phyloP scores from a whole-genome alignment of 2,888 invertebrate genomes.

The Drosophila buzzatii region DNA sequence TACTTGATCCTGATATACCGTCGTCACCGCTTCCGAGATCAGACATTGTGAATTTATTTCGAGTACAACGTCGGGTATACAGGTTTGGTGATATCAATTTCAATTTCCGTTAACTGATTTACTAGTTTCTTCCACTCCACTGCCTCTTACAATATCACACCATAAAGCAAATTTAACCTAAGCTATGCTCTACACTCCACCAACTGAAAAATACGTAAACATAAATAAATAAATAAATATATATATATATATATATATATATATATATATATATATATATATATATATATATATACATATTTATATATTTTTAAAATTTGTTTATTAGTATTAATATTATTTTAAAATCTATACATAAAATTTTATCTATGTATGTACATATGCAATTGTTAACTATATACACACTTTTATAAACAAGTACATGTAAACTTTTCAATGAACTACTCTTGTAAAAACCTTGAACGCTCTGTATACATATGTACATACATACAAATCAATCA shows the following conservation, averaged over 20 bases:
- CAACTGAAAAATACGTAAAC: constrained; percentile 15
- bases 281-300: background rate
- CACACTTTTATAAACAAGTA: constrained; percentile 2
- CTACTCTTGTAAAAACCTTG: constrained; percentile 53
- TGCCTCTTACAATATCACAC: constrained; percentile 11
- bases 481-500: background rate
- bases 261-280: background rate
- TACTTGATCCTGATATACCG: constrained; percentile 92
- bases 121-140: background rate
- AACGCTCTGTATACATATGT: constrained; percentile 40
- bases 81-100: background rate
- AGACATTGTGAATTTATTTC: constrained; percentile 87
- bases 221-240: background rate
- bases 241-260: background rate
- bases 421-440: constrained; percentile 37
- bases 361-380: background rate
- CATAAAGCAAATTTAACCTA: constrained; percentile 21
- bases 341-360: background rate
- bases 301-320: too few species aligned
- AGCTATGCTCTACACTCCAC: constrained; percentile 33
- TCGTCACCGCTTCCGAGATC: constrained; percentile 93
- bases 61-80: background rate
- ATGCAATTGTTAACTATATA: background rate
- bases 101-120: constrained; percentile 5
- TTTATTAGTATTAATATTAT: too few species aligned